phyloP scores from a whole-genome alignment of 92 coral and sea anemone genomes.

The Parazoanthus atlanticus region DNA sequence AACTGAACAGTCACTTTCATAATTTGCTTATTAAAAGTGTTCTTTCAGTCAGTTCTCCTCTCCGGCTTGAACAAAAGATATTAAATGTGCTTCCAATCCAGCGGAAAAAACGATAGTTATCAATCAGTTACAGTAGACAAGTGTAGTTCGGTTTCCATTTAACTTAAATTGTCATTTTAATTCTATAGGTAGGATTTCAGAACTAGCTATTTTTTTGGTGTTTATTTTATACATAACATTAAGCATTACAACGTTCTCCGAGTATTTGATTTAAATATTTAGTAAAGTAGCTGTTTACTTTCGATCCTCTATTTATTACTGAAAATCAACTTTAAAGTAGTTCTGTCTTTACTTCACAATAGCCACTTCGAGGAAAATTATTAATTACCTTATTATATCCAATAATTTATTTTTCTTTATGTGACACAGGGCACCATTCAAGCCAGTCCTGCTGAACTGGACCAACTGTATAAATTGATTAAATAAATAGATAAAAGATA shows the following conservation, averaged over 20 bases:
- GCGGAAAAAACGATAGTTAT: no score
- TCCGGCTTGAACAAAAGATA: not conserved
- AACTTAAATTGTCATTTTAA: no score
- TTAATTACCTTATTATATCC: no score
- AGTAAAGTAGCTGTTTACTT: not conserved
- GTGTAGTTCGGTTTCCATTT: not conserved
- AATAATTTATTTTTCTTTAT: no score
- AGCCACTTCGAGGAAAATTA: no score
- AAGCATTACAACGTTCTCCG: not conserved
- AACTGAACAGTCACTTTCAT: not conserved
- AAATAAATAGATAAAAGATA: no score
- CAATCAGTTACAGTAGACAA: not conserved
- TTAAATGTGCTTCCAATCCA: no score
- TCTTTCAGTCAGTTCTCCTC: not conserved
- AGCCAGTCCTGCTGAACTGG: no score
- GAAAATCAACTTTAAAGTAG: not conserved
- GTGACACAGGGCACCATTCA: no score
- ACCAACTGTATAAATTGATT: no score
- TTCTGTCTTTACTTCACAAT: not conserved
- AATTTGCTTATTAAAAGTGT: not conserved
- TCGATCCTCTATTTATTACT: no score
- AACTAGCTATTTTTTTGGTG: not conserved
- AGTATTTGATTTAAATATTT: not conserved
- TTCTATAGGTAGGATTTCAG: not conserved
- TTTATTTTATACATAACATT: no score